Base-by-base conservation (phyloP, 1,140 invertebrate genomes). In the Drosophila mojavensis region DNA sequence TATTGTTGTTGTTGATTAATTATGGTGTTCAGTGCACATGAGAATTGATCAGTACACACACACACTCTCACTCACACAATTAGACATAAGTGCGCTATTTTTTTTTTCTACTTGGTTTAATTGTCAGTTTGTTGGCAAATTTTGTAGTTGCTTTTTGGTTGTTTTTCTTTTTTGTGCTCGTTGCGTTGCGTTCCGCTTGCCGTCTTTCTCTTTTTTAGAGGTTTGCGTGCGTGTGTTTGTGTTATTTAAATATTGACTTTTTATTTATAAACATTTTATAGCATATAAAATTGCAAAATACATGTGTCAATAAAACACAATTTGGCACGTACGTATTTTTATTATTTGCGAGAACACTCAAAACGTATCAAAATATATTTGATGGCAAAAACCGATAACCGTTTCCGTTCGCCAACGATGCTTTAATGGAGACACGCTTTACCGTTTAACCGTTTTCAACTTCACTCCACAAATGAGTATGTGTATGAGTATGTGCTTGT, bases 261-360 rank as follows among this genome's bases (percentile, higher is more conserved):
- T 86, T 85, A 85, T 85, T 85, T 85, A 86, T 85, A 86, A 85
- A 81, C 70, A 86, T 78, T 86, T 78, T 33, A 30, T 71, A 76
- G 62, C 70, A 53, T 68, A 81, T 78, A 81, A 71, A 81, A 81
- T 67, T 85, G 82, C 81, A 75, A 85, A 78, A 77, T 72, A 65
- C 77, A 64, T 73, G 73, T 78, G 74, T 70, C 56, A 78, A 76
- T 71, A 83, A 79, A 78, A 77, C 51, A 67, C 58, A 78, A 45
- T 61, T 78, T 59, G 56, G 75, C 68, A 76, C 26, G 51, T 69
- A 82, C 33, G 54, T 68, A 63, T 63, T 47, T 65, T 47, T 65
- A 55, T n/a, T n/a, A 55, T n/a, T n/a, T 55, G 17, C 20, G 28
- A 17, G 39, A 56, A 39, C 28, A 43, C 54, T 43, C 28, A 17